These are phyloP conservation scores for Typhlichthys eigenmanni DNA, from an alignment of 2,797 vertebrate species.

Conservation along the genomic window DNA sequence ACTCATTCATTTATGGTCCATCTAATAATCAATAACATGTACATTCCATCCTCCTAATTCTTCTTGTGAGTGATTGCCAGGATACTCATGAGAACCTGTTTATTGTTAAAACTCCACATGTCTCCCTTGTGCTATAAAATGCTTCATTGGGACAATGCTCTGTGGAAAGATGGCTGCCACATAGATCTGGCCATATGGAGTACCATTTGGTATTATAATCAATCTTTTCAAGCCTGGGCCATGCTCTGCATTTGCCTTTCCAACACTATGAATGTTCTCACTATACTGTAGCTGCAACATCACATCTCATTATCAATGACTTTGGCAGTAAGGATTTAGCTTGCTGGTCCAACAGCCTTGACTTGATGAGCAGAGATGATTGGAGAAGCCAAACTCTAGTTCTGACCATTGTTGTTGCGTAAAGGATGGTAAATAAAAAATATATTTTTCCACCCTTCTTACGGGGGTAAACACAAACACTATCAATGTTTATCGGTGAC, in stretches of 20 bases:
- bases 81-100: background rate
- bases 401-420: background rate
- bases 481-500: too few species aligned
- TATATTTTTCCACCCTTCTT: background rate
- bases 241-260: slow-evolving; percentile 12
- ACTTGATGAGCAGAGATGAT: slow-evolving; percentile 39
- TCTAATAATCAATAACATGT: too few species aligned
- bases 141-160: background rate
- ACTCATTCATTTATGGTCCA: slow-evolving; percentile 19
- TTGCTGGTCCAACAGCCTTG: slow-evolving; percentile 30
- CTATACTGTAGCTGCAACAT: slow-evolving; percentile 21
- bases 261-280: slow-evolving; percentile 22
- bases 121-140: slow-evolving; percentile 13
- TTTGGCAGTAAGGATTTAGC: slow-evolving; percentile 34
- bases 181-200: slow-evolving; percentile 5
- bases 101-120: slow-evolving; percentile 4
- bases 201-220: slow-evolving; percentile 21
- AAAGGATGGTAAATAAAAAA: background rate
- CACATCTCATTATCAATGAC: slow-evolving; percentile 12
- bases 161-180: slow-evolving; percentile 17
- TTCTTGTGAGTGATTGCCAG: slow-evolving; percentile 13
- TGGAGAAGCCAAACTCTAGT: slow-evolving; percentile 48
- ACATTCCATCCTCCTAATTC: slow-evolving; percentile 3
- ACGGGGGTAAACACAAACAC: background rate
- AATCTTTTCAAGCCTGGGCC: slow-evolving; percentile 21